Evolutionary conservation across 1,140 invertebrate species (phyloP), one percentile per base, ranked within the genome.

Genomic region (Micrasema minimum): DNA sequence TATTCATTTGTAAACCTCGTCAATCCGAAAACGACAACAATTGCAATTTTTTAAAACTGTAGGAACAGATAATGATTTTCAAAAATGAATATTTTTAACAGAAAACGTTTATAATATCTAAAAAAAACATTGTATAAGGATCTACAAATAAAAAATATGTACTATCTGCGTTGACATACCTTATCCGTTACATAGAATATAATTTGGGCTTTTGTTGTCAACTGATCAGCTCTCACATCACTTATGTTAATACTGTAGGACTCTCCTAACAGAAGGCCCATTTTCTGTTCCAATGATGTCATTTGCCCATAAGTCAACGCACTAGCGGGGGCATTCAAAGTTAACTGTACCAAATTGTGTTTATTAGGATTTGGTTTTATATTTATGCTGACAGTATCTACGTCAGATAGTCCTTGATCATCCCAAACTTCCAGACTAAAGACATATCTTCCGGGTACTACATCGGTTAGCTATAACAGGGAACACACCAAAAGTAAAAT

Each of bases 401-500:
- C 88, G 75, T 88, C 89, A 0, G 87, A 90, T 11, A 93, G 82
- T 2, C 95, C 96, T 81, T 97, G 95, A 66, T 93, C 92, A 82
- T 98, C 96, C 43, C 87, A 91, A 3, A 98, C 95, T 66, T 90
- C 94, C 31, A 98, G 82, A 76, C 90, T 91, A 77, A 97, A 98
- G 0, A 94, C 88, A 77, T 98, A 98, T 72, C 90, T 88, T 0
- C 96, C 96, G 6, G 92, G 88, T 67, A 96, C 90, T 23, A 97
- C 84, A 79, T 96, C 91, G 46, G 91, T 92, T 31, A 96, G 79
- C 90, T 94, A 80, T 59, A 85, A 78, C n/a, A 22, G 22, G 11
- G 5, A 43, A 45, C n/a, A n/a, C n/a, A n/a, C n/a, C n/a, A n/a
- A n/a, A n/a, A n/a, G n/a, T n/a, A n/a, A n/a, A n/a, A n/a, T n/a